Conservation (phyloP, 2,113 vertebrate genomes). For the Macquaria australasica region DNA sequence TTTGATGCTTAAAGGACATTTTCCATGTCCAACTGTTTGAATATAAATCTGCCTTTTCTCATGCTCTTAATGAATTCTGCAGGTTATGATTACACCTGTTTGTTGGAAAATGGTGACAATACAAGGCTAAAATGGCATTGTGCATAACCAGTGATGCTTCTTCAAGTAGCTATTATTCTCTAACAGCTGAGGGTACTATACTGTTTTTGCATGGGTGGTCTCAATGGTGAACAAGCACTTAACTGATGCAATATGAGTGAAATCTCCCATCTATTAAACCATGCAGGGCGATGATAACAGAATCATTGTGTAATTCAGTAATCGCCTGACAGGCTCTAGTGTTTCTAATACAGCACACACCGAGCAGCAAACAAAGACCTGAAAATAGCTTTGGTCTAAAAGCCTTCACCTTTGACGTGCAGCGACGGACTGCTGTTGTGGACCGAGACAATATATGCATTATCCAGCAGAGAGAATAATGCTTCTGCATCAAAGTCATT, state of each 20-base stretch:
- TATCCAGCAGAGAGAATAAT: slow-evolving; percentile 25
- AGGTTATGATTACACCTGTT: not conserved
- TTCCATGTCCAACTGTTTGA: not conserved
- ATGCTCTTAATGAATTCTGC: not conserved
- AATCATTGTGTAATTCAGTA: slow-evolving; percentile 33
- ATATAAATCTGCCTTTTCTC: not conserved
- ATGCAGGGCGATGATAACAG: not conserved
- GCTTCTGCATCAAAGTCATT: slow-evolving; percentile 15
- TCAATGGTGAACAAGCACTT: slow-evolving; percentile 3
- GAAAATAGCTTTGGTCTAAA: slow-evolving; percentile 13
- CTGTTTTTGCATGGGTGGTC: slow-evolving; percentile 1
- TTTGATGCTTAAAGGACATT: too few species aligned
- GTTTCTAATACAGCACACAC: not conserved
- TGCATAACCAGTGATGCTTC: not conserved
- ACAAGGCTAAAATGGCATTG: not conserved
- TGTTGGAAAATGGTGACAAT: not conserved
- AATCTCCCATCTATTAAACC: slow-evolving; percentile 42
- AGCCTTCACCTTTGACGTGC: not conserved
- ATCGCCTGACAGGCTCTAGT: not conserved
- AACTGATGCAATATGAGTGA: slow-evolving; percentile 13
- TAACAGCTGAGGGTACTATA: slow-evolving; percentile 6
- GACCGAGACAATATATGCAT: slow-evolving; percentile 13
- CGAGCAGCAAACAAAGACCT: slow-evolving; percentile 2
- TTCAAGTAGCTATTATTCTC: not conserved
- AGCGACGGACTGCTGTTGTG: slow-evolving; percentile 21